Evolutionary conservation across 2,113 vertebrate genomes (phyloP), one percentile per base, ranked within the genome.

Genomic region (Plestiodon gilberti): DNA sequence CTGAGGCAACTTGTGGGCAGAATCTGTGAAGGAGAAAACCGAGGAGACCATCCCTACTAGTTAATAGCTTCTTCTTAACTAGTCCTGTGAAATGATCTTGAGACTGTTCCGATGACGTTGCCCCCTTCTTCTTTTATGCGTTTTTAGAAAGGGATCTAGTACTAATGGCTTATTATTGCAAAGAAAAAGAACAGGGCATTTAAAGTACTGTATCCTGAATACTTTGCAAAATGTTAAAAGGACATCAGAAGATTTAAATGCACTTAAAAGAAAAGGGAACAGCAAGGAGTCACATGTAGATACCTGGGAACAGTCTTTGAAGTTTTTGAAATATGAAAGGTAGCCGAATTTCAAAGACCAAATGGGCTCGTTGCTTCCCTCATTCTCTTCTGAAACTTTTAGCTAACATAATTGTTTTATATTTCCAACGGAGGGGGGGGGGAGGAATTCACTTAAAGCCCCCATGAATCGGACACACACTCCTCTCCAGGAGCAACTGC

Each of bases 251-350:
- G 88, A 84, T 93, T 91, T 87, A 90, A 90, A 84, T 83, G 38
- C 84, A 84, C 90, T 88, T 87, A 30, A 88, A 89, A 94, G 91
- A 94, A 95, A 94, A 89, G 89, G 90, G 88, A 93, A 59, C 84
- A 90, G 90, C 88, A 40, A 88, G 90, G 65, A 87, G 76, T 88
- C 38, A 81, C 86, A 74, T 69, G 87, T 18, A 0, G 90, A 89
- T 90, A 86, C 78, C 88, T 82, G 75, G 79, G 77, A 81, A 70
- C 62, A 89, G 91, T 62, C 85, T 95, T 93, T 95, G 93, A 94
- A 92, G 90, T 90, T 40, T 88, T 81, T 38, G 65, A 84, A 85
- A 78, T 90, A 79, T 71, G 89, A 95, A 93, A 95, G 85, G 79
- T 38, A 87, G 30, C 81, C 55, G 5, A 59, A 71, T 91, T 90